Evolutionary conservation across 1,140 invertebrate genomes (phyloP).

Genomic region (Pissodes strobi): DNA sequence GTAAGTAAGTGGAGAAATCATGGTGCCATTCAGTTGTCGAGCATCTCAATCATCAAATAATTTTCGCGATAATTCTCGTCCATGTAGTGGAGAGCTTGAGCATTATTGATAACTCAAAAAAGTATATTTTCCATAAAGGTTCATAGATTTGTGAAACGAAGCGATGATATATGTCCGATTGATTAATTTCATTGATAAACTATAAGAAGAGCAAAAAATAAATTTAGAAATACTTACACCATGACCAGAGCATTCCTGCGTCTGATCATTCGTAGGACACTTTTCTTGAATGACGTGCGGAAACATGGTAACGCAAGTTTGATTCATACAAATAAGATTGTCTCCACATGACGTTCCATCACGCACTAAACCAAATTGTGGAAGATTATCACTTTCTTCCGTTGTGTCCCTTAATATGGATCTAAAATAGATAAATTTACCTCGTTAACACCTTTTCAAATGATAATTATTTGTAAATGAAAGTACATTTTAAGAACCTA

Average conservation of each 20-base stretch:
- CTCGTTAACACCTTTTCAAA: not conserved
- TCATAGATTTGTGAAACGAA: too few species aligned
- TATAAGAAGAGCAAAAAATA: too few species aligned
- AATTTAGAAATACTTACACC: slow-evolving; percentile 70
- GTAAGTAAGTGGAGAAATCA: too few species aligned
- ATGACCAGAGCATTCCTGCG: slow-evolving; percentile 88
- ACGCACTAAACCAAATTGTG: slow-evolving; percentile 76
- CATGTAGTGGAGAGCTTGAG: too few species aligned
- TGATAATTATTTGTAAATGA: not conserved
- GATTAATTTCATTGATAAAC: too few species aligned
- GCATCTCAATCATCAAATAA: too few species aligned
- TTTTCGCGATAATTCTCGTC: too few species aligned
- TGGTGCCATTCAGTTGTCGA: too few species aligned
- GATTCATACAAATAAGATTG: slow-evolving; percentile 90
- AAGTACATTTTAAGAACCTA: too few species aligned
- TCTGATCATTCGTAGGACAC: slow-evolving; percentile 87
- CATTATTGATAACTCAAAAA: too few species aligned
- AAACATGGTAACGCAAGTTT: slow-evolving; percentile 84
- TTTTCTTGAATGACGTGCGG: slow-evolving; percentile 80
- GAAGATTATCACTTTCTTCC: slow-evolving; percentile 67
- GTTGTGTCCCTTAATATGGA: slow-evolving; percentile 67
- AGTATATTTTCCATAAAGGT: too few species aligned
- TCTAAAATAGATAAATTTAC: slow-evolving; percentile 1
- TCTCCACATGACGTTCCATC: slow-evolving; percentile 92
- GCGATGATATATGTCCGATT: too few species aligned